Evolutionary conservation across 2,797 vertebrate species (phyloP).

Genomic region (Mormyrops attenuatus): DNA sequence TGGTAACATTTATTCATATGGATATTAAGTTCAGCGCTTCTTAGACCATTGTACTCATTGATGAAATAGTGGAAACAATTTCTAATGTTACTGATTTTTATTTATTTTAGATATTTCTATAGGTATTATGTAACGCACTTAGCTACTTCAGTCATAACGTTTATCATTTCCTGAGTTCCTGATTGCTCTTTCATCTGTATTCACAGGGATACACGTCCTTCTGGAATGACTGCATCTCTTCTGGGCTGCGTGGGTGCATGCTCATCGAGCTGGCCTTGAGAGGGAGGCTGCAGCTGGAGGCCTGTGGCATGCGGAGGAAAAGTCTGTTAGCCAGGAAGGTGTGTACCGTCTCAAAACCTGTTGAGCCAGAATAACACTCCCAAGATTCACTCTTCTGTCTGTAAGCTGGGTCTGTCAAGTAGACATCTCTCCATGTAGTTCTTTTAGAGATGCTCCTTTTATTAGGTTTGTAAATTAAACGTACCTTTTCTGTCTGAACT

Average conservation of each 20-base stretch:
- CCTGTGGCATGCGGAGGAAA: conserved; percentile 90
- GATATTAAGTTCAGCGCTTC: neutral
- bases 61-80: neutral
- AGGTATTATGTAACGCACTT: neutral
- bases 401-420: neutral
- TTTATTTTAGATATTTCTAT: neutral
- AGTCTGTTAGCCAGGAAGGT: conserved; percentile 91
- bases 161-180: neutral
- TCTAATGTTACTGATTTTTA: neutral
- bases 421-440: neutral
- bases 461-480: neutral
- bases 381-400: neutral
- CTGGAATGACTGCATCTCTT: conserved; percentile 98
- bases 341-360: neutral
- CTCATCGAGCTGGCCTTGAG: conserved; percentile 88
- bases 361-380: neutral
- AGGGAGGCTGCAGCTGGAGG: conserved; percentile 84
- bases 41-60: neutral
- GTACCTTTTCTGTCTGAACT: neutral
- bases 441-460: neutral
- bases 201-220: conserved; percentile 95
- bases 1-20: neutral
- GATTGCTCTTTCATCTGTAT: conserved; percentile 26
- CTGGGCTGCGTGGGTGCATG: conserved; percentile 94
- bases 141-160: neutral